Percentiles rank a stretch among this genome's conserved stretches.
Evolutionary conservation across 1,140 invertebrate genomes (phyloP).

Genomic region (Drosophila lacertosa): DNA sequence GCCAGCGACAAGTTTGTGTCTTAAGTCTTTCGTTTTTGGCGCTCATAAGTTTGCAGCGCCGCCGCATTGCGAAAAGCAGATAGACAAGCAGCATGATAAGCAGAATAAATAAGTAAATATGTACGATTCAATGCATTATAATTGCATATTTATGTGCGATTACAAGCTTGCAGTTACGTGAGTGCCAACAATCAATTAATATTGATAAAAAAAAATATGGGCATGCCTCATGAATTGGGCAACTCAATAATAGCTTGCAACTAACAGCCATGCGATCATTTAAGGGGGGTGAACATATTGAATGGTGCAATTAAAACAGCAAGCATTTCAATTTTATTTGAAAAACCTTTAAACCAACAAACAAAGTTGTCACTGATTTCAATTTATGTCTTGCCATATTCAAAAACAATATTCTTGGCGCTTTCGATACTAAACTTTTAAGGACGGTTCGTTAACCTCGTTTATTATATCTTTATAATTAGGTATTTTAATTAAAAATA

Average conservation of each 20-base stretch:
- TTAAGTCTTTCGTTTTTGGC: slow-evolving; percentile 64
- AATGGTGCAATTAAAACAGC: too few relatives aligned
- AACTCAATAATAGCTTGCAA: slow-evolving; percentile 4
- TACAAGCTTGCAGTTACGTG: neutral
- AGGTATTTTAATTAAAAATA: too few relatives aligned
- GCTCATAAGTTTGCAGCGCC: slow-evolving; percentile 50
- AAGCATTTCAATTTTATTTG: too few relatives aligned
- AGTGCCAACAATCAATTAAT: slow-evolving; percentile 23
- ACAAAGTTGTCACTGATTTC: too few relatives aligned
- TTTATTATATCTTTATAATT: too few relatives aligned
- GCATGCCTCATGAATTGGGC: slow-evolving; percentile 1
- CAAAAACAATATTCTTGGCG: too few relatives aligned
- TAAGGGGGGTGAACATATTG: too few relatives aligned
- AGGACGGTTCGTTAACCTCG: too few relatives aligned
- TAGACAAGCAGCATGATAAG: slow-evolving; percentile 56
- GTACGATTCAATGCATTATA: slow-evolving; percentile 16
- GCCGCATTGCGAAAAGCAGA: slow-evolving; percentile 52
- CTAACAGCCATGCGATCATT: neutral
- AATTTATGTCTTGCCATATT: too few relatives aligned
- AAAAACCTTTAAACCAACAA: too few relatives aligned
- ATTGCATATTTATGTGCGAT: slow-evolving; percentile 29
- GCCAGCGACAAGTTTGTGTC: slow-evolving; percentile 66
- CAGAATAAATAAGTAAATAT: slow-evolving; percentile 46
- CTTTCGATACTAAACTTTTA: too few relatives aligned
- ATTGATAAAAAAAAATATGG: slow-evolving; percentile 17